Percentiles rank a stretch among this genome's conserved stretches.
phyloP scores from a whole-genome alignment of 2,888 invertebrate species.

The Helleia helle region DNA sequence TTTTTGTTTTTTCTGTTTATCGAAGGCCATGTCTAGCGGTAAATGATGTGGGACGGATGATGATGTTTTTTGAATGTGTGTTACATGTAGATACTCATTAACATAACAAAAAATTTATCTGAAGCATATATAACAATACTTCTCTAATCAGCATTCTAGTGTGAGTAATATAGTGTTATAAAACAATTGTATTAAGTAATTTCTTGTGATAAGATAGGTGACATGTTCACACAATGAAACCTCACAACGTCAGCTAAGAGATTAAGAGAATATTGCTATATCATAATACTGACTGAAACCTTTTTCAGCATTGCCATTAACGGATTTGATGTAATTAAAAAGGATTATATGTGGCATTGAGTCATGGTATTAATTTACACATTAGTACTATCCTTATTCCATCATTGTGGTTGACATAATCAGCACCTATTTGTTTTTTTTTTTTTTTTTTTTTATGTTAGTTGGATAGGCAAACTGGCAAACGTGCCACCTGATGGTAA shows the following conservation, averaged over 20 bases:
- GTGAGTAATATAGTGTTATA: background rate
- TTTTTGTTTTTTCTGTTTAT: too few species aligned
- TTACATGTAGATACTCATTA: too few species aligned
- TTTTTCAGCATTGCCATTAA: background rate
- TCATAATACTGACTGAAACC: slow-evolving; percentile 1
- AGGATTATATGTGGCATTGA: background rate
- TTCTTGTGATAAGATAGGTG: background rate
- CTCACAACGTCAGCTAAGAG: background rate
- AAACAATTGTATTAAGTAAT: background rate
- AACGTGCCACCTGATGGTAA: too few species aligned
- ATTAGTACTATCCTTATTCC: too few species aligned
- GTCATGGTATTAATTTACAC: background rate
- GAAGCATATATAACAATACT: background rate
- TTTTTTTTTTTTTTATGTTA: too few species aligned
- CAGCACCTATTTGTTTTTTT: too few species aligned
- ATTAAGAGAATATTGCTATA: background rate
- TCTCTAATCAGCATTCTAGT: background rate
- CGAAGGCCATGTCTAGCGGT: too few species aligned
- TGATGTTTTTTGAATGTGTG: too few species aligned
- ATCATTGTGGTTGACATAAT: too few species aligned
- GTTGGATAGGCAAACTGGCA: too few species aligned
- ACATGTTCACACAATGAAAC: background rate
- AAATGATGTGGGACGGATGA: too few species aligned
- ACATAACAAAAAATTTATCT: too few species aligned
- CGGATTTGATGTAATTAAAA: background rate